These are phyloP conservation scores for Drosophila busckii DNA, from an alignment of 1,140 invertebrate genomes.

Conservation along the genomic window DNA sequence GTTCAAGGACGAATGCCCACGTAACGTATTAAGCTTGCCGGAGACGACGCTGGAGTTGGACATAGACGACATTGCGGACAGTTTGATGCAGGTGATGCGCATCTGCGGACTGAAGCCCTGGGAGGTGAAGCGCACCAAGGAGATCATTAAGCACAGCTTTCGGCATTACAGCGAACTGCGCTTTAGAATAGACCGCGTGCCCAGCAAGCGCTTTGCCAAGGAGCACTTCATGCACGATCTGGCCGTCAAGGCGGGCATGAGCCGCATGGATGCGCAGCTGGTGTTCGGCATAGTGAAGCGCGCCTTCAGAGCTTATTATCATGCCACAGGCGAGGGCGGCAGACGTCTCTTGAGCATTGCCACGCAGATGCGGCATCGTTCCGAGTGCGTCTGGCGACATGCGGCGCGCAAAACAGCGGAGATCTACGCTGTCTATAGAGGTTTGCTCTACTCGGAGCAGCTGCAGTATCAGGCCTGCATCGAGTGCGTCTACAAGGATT, in stretches of 20 bases:
- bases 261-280: slow-evolving; percentile 57
- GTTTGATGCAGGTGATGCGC: slow-evolving; percentile 51
- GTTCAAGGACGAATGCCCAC: not conserved
- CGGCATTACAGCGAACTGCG: slow-evolving; percentile 56
- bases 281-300: slow-evolving; percentile 62
- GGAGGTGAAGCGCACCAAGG: slow-evolving; percentile 37
- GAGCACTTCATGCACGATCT: slow-evolving; percentile 64
- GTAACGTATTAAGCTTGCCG: not conserved
- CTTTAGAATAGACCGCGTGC: slow-evolving; percentile 47
- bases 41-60: slow-evolving; percentile 10
- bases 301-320: slow-evolving; percentile 62
- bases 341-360: not conserved
- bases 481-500: slow-evolving; percentile 52
- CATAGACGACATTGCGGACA: slow-evolving; percentile 49
- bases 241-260: slow-evolving; percentile 46
- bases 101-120: slow-evolving; percentile 49
- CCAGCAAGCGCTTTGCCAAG: slow-evolving; percentile 53
- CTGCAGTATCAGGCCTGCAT: slow-evolving; percentile 44
- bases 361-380: slow-evolving; percentile 8
- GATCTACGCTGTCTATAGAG: slow-evolving; percentile 45
- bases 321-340: slow-evolving; percentile 36
- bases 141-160: slow-evolving; percentile 40
- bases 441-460: slow-evolving; percentile 52
- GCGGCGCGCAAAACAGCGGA: slow-evolving; percentile 56
- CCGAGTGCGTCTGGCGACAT: slow-evolving; percentile 60